Evolutionary conservation across 2,113 vertebrate genomes (phyloP), one percentile per base, ranked within the genome.

Genomic region (Pipra filicauda): DNA sequence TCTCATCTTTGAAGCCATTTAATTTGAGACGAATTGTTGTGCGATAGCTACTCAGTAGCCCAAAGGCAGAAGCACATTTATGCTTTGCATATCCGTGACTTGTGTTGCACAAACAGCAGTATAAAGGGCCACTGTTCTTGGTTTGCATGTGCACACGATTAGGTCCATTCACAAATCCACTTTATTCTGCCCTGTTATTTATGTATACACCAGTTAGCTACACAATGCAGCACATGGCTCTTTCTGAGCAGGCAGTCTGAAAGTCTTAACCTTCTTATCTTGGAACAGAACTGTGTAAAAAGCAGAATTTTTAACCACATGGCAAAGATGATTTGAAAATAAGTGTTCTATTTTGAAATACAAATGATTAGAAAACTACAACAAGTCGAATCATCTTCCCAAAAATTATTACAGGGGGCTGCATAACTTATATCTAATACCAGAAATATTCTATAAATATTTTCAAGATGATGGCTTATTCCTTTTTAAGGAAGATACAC

Each of bases 11-110:
- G 79, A 84, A 94, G 61, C 51, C 49, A 65, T 84, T 91, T 82
- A 93, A 84, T 95, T 89, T 69, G 83, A 77, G 80, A 81, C 19
- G 58, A 94, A 92, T 92, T 81, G 57, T 87, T 57, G 37, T 30
- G 44, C 1, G 0, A 64, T 52, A 64, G 85, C 57, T 69, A 11
- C 72, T 44, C 33, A 26, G 88, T 41, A 71, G 65, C 69, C 89
- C 62, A 83, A 66, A 91, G 92, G 85, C 83, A 93, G 85, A 72
- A 80, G 37, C 37, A 31, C 51, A 11, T 79, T 87, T 72, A 33
- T 46, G 57, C 69, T 75, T 89, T 17, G 6, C 39, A 11, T 81
- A 67, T 59, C 80, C 4, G 0, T 81, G 80, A 64, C 73, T 80
- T 78, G 57, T 64, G 69, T 65, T 80, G 41, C 79, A 80, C 88